Percentiles rank a stretch among this genome's conserved stretches.
phyloP scores from a whole-genome alignment of 2,797 vertebrate genomes.

The Linurgus olivaceus region DNA sequence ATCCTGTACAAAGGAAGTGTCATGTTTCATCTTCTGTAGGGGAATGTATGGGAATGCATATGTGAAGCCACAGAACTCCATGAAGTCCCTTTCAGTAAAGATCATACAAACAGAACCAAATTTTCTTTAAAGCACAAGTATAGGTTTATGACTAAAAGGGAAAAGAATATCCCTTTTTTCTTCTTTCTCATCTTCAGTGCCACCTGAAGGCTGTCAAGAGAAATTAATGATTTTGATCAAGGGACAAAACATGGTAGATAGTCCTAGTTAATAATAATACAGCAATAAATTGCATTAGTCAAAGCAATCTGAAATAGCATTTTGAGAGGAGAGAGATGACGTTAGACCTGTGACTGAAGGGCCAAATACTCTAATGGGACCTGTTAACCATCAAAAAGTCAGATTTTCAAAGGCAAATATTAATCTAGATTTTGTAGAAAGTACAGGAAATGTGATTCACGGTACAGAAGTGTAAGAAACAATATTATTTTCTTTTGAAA shows the following conservation, averaged over 20 bases:
- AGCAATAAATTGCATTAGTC: not conserved
- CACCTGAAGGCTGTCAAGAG: not conserved
- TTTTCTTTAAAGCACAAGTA: conserved; percentile 14
- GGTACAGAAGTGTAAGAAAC: not conserved
- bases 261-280: not conserved
- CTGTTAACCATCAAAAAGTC: not conserved
- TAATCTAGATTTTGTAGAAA: not conserved
- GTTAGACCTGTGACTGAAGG: not conserved
- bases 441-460: not conserved
- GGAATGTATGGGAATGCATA: conserved; percentile 4
- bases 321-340: not conserved
- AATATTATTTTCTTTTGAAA: not conserved
- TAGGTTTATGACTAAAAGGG: not conserved
- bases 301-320: not conserved
- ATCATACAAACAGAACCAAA: not conserved
- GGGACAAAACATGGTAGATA: not conserved
- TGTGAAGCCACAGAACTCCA: conserved; percentile 45
- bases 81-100: not conserved
- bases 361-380: not conserved
- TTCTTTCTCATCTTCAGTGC: not conserved
- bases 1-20: conserved; percentile 60
- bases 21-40: conserved; percentile 59
- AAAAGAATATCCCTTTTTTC: not conserved
- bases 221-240: conserved; percentile 17
- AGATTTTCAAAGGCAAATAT: not conserved